Conservation (phyloP, 2,797 vertebrate species). For the Rousettus madagascariensis region DNA sequence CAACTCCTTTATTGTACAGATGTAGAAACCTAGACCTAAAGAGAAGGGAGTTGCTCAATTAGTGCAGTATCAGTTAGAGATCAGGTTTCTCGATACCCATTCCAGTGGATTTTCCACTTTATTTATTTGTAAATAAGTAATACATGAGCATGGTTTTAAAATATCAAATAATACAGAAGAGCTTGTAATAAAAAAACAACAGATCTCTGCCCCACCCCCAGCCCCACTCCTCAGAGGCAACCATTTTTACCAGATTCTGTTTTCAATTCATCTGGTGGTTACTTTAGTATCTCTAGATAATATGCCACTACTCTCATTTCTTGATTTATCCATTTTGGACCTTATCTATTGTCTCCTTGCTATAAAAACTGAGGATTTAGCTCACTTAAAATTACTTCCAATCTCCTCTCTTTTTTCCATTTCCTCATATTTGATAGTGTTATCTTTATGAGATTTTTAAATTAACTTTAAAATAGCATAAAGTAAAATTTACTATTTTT, state of each 20-base stretch:
- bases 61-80: background rate
- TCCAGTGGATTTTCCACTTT: background rate
- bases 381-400: background rate
- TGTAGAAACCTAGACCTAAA: constrained; percentile 19
- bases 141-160: constrained; percentile 31
- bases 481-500: background rate
- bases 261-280: background rate
- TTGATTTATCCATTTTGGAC: constrained; percentile 32
- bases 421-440: background rate
- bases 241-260: background rate
- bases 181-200: background rate
- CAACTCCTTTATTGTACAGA: background rate
- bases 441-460: constrained; percentile 26
- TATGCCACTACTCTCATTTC: constrained; percentile 9
- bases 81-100: background rate
- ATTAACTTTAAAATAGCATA: constrained; percentile 21
- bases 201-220: background rate
- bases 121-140: constrained; percentile 43
- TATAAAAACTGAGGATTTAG: constrained; percentile 18
- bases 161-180: constrained; percentile 16
- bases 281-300: background rate
- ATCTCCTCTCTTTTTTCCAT: background rate
- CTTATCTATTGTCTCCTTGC: constrained; percentile 14
- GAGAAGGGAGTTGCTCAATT: background rate
- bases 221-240: background rate